These are phyloP conservation scores for Pseudorasbora parva DNA, from an alignment of 2,113 vertebrate genomes.

Conservation along the genomic window DNA sequence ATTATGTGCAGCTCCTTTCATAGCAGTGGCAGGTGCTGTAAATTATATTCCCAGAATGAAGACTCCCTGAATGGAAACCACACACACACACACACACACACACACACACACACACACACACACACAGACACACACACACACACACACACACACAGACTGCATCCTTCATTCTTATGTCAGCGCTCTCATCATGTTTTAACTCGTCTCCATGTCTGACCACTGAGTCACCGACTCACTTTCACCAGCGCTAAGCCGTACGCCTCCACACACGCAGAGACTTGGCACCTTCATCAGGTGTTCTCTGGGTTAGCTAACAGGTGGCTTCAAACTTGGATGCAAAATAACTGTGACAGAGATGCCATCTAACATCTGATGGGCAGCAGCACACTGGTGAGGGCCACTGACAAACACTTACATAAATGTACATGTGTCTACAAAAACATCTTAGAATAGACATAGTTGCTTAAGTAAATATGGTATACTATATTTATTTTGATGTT, in stretches of 20 bases:
- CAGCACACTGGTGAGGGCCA: neutral
- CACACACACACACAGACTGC: too few species aligned
- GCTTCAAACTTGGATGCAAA: neutral
- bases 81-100: too few species aligned
- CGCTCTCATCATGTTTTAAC: constrained; percentile 11
- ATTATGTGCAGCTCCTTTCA: neutral
- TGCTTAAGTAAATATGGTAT: too few species aligned
- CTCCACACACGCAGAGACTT: neutral
- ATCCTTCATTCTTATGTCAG: constrained; percentile 21
- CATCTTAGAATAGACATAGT: neutral
- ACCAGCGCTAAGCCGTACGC: neutral
- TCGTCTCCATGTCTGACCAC: constrained; percentile 30
- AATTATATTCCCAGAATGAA: constrained; percentile 10
- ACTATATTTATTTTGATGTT: neutral
- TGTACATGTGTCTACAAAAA: neutral
- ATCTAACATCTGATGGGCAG: neutral
- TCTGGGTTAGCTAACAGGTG: constrained; percentile 45
- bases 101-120: too few species aligned
- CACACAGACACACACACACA: too few species aligned
- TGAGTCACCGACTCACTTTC: constrained; percentile 28
- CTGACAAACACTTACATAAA: neutral
- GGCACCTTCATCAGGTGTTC: constrained; percentile 26
- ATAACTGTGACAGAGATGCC: neutral
- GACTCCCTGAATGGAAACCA: constrained; percentile 1
- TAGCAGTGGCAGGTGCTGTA: constrained; percentile 25